phyloP scores from a whole-genome alignment of 1,140 invertebrate genomes.

The Meloidogyne floridensis region DNA sequence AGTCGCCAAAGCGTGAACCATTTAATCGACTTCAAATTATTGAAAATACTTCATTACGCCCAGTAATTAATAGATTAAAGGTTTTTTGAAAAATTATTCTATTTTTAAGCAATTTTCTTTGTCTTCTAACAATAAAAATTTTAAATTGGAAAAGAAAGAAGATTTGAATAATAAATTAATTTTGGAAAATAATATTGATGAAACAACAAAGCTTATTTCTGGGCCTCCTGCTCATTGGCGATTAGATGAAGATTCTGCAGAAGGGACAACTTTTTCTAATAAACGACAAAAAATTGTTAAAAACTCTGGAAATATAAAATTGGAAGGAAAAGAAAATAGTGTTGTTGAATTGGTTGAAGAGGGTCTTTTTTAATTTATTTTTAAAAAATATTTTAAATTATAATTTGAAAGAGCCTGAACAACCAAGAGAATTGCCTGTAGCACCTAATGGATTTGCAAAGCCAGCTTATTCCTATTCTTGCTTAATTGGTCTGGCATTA shows the following conservation, averaged over 20 bases:
- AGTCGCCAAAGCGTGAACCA: background rate
- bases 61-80: background rate
- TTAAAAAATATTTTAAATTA: background rate
- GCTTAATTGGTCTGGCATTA: slow-evolving; percentile 92
- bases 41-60: background rate
- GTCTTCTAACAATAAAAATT: background rate
- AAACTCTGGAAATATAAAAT: background rate
- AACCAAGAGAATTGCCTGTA: slow-evolving; percentile 11
- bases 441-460: slow-evolving; percentile 79
- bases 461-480: slow-evolving; percentile 94
- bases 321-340: background rate
- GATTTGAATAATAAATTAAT: background rate
- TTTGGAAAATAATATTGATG: background rate
- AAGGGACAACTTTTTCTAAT: background rate
- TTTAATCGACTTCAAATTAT: background rate
- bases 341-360: background rate
- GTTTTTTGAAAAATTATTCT: background rate
- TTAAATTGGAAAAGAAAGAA: background rate
- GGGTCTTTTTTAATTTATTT: background rate
- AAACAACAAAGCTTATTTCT: background rate
- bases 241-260: slow-evolving; percentile 2
- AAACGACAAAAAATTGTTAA: background rate
- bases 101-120: background rate
- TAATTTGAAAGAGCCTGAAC: background rate
- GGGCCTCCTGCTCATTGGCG: slow-evolving; percentile 25